These are phyloP conservation scores for Actinemys pallida DNA, from an alignment of 2,113 vertebrate genomes.

Conservation along the genomic window DNA sequence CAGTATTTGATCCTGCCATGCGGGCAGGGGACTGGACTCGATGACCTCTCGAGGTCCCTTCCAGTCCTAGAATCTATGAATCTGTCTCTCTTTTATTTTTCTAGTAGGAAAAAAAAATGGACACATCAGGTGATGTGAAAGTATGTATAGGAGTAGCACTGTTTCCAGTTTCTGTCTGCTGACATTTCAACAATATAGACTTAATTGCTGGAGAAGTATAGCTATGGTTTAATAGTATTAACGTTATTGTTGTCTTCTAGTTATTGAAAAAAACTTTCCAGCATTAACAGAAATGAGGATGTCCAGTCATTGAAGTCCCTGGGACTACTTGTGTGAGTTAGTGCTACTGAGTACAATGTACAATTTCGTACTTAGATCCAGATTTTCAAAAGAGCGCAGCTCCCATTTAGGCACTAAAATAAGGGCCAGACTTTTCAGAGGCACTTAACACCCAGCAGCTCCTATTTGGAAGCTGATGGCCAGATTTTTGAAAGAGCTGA, in stretches of 20 bases:
- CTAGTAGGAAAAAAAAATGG: not conserved
- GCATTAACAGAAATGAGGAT: conserved; percentile 21
- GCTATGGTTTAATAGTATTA: conserved; percentile 16
- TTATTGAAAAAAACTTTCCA: conserved; percentile 43
- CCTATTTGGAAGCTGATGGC: conserved; percentile 49
- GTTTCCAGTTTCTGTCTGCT: not conserved
- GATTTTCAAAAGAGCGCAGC: not conserved
- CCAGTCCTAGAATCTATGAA: no score
- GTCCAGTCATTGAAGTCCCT: conserved; percentile 8
- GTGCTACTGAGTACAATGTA: not conserved
- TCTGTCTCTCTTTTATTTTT: not conserved
- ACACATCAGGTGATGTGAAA: not conserved
- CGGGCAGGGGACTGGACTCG: no score
- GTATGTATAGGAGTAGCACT: not conserved
- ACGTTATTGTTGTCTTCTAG: not conserved
- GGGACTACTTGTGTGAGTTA: not conserved
- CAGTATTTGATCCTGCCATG: no score
- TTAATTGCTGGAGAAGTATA: not conserved
- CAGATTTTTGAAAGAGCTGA: not conserved
- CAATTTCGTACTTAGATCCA: not conserved
- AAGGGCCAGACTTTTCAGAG: conserved; percentile 9
- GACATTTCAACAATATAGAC: not conserved
- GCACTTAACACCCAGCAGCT: not conserved
- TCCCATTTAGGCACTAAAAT: not conserved
- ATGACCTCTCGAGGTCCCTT: no score